Evolutionary conservation across 2,888 invertebrate genomes (phyloP).

Genomic region (Drosophila phalerata): DNA sequence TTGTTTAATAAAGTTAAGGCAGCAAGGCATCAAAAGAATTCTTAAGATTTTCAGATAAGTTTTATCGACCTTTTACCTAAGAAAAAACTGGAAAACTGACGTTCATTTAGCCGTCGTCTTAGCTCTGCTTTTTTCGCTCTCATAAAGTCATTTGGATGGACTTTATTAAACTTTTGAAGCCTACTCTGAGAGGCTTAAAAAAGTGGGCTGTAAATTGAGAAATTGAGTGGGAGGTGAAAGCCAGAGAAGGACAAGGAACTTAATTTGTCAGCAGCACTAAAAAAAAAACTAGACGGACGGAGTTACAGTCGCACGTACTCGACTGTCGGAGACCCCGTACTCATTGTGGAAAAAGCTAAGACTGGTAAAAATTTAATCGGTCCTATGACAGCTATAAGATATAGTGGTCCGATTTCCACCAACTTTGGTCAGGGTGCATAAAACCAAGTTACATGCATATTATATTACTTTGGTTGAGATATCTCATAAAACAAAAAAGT

Average conservation of each 20-base stretch:
- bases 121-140: slow-evolving; percentile 6
- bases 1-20: slow-evolving; percentile 46
- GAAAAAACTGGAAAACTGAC: background rate
- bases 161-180: slow-evolving; percentile 44
- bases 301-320: too few relatives aligned
- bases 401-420: too few relatives aligned
- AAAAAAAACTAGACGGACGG: too few relatives aligned
- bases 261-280: slow-evolving; percentile 64
- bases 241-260: slow-evolving; percentile 43
- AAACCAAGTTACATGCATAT: too few relatives aligned
- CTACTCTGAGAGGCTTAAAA: slow-evolving; percentile 44
- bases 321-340: too few relatives aligned
- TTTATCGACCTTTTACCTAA: slow-evolving; percentile 19
- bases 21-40: slow-evolving; percentile 12
- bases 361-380: too few relatives aligned
- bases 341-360: too few relatives aligned
- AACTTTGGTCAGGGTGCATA: too few relatives aligned
- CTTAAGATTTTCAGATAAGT: slow-evolving; percentile 5
- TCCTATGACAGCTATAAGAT: too few relatives aligned
- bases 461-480: too few relatives aligned
- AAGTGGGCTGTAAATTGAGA: background rate
- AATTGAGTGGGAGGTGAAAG: background rate
- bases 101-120: slow-evolving; percentile 32
- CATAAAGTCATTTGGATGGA: slow-evolving; percentile 39
- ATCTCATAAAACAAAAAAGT: too few relatives aligned